Conservation (phyloP, 2,888 invertebrate genomes). For the Slavum lentiscoides region DNA sequence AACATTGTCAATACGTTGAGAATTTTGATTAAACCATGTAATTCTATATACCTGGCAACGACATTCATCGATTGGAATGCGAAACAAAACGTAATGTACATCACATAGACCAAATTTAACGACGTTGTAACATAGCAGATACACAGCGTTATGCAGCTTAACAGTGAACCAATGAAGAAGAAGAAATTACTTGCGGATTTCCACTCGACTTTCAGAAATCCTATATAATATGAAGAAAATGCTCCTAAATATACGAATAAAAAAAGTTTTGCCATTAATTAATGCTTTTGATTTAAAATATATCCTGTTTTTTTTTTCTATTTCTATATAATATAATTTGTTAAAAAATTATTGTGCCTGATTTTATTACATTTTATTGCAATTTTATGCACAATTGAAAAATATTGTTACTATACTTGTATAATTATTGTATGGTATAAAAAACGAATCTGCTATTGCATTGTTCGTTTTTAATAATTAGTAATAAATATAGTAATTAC, state of each 20-base stretch:
- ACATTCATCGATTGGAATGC: conserved; percentile 28
- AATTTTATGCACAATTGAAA: too few species aligned
- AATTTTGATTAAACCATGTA: neutral
- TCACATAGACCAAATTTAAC: conserved; percentile 26
- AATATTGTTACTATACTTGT: too few species aligned
- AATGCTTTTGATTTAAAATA: neutral
- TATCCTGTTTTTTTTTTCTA: too few species aligned
- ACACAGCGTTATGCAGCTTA: conserved; percentile 14
- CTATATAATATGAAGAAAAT: conserved; percentile 23
- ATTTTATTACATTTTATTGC: too few species aligned
- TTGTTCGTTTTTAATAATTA: too few species aligned
- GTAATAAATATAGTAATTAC: too few species aligned
- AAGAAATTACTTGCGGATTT: neutral
- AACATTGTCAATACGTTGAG: neutral
- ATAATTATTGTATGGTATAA: too few species aligned
- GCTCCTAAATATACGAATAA: conserved; percentile 8
- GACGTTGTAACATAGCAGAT: conserved; percentile 16
- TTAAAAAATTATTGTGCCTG: too few species aligned
- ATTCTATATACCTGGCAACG: conserved; percentile 8
- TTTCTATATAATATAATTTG: too few species aligned
- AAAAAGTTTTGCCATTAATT: neutral
- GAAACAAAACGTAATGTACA: conserved; percentile 23
- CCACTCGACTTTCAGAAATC: conserved; percentile 31
- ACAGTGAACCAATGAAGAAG: conserved; percentile 10
- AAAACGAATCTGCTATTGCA: too few species aligned